Conservation (phyloP, 2,797 vertebrate species). For the Syngnathus acus region DNA sequence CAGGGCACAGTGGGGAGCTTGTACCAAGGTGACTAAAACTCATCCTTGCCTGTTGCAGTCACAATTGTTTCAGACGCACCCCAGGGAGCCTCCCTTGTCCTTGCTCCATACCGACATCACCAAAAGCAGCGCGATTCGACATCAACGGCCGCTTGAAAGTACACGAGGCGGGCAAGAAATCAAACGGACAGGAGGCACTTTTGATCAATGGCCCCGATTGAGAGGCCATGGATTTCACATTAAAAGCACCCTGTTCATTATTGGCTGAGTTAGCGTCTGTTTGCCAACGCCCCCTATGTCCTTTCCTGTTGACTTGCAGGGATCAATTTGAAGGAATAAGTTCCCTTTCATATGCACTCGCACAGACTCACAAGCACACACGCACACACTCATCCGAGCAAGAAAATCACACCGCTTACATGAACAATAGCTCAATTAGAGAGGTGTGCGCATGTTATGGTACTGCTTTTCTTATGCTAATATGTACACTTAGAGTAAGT, state of each 20-base stretch:
- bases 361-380: constrained; percentile 10
- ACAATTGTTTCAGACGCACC: constrained; percentile 1
- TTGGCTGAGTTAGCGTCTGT: constrained; percentile 54
- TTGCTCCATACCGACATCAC: constrained; percentile 3
- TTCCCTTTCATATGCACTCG: constrained; percentile 19
- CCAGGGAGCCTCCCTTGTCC: constrained; percentile 2
- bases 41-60: constrained; percentile 28
- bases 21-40: constrained; percentile 60
- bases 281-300: constrained; percentile 45
- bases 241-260: constrained; percentile 60
- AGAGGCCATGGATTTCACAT: constrained; percentile 64
- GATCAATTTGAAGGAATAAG: constrained; percentile 53
- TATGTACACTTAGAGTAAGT: constrained; percentile 53
- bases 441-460: constrained; percentile 51
- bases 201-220: constrained; percentile 60
- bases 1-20: constrained; percentile 36
- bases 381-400: constrained; percentile 22
- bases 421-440: constrained; percentile 65
- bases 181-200: constrained; percentile 39
- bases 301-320: constrained; percentile 45
- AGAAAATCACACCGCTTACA: constrained; percentile 49
- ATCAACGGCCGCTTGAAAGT: constrained; percentile 14
- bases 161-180: constrained; percentile 26
- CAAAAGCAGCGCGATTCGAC: background rate
- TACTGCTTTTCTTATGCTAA: constrained; percentile 64